Evolutionary conservation across 2,888 invertebrate genomes (phyloP), one percentile per base, ranked within the genome.

Genomic region (Criorhina ranunculi): DNA sequence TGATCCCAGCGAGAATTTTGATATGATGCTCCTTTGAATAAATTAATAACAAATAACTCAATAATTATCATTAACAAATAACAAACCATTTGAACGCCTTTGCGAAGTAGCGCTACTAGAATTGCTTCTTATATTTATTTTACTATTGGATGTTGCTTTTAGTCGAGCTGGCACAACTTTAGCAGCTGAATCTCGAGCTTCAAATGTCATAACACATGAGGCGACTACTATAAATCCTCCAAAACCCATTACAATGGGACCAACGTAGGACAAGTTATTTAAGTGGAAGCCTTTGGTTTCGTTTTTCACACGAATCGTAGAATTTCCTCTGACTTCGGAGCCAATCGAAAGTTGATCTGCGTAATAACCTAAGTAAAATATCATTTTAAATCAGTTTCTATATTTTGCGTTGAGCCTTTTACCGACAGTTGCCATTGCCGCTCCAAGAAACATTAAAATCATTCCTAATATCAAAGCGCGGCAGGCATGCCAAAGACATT

Each of bases 181-280:
- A 1, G 98, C 97, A 0, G 98, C 97, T 83, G 97, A 97, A 92
- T 99, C 99, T 2, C 98, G 94, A 0, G 98, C 98, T 90, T 99
- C 99, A 90, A 99, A 98, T n/a, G 98, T 99, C 96, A 99, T 98
- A 66, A 99, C 99, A 90, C 98, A 98, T 0, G 98, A 98, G 33
- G 98, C 98, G 19, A 99, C 98, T 44, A 99, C 97, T 87, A 98
- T 97, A 91, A 99, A 99, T 42, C 97, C 98, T 92, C 99, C 98
- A 82, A 98, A 95, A 33, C 99, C 99, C 98, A 99, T 99, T 66
- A 99, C 96, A 87, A 98, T 97, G 1, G 99, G 99, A 0, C 99
- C 99, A n/a, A 98, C 96, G 91, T 98, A 99, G 0, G 98, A 97
- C 66, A 98, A 93, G 90, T 97, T 97, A 92, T 96, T 97, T 86